Conservation (phyloP, 2,113 vertebrate species). For the Anarrhichthys ocellatus region DNA sequence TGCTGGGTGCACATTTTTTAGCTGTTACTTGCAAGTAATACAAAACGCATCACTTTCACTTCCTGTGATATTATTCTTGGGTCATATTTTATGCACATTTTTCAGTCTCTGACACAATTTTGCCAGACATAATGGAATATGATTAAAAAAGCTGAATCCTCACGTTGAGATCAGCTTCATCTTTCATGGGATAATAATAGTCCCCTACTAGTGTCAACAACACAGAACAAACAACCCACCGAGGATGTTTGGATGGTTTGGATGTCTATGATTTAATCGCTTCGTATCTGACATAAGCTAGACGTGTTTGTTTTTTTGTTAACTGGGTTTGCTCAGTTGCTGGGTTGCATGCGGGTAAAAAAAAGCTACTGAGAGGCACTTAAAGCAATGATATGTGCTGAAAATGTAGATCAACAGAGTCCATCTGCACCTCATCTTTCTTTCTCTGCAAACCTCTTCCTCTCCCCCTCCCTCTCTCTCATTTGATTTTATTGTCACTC, state of each 20-base stretch:
- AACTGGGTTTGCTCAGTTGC: neutral
- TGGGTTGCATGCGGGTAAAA: neutral
- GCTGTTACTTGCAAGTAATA: neutral
- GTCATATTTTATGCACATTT: conserved; percentile 5
- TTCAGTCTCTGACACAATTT: conserved; percentile 5
- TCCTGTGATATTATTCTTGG: conserved; percentile 1
- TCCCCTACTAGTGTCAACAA: neutral
- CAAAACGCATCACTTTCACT: neutral
- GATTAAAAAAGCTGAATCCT: conserved; percentile 1
- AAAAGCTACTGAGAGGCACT: neutral
- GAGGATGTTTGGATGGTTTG: neutral
- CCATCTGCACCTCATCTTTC: conserved; percentile 36
- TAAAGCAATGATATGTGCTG: conserved; percentile 16
- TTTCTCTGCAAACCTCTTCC: conserved; percentile 4
- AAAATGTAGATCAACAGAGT: conserved; percentile 12
- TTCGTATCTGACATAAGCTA: neutral
- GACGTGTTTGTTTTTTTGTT: neutral
- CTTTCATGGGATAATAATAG: conserved; percentile 14
- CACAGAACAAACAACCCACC: conserved; percentile 10
- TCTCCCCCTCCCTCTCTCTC: neutral
- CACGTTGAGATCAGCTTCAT: conserved; percentile 8
- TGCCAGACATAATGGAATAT: conserved; percentile 14
- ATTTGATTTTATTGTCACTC: conserved; percentile 28
- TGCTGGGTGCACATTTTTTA: neutral
- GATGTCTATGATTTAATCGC: neutral